A percentile compares a stretch with the other conserved stretches of the same genome.
These are phyloP conservation scores for Oasisia sp. DNA, from an alignment of 2,888 invertebrate species.

Conservation along the genomic window DNA sequence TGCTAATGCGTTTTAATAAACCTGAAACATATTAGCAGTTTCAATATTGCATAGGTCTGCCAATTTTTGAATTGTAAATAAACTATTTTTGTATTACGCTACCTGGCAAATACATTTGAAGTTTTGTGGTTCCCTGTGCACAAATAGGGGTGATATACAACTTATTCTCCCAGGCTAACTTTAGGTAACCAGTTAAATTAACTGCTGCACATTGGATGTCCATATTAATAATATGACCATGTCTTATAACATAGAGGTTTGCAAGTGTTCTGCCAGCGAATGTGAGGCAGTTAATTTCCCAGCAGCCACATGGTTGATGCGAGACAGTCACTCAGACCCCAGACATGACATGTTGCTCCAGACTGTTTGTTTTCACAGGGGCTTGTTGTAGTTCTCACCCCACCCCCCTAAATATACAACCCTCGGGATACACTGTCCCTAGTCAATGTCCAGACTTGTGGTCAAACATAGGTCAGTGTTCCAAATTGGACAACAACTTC, in stretches of 20 bases:
- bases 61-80: too few species aligned
- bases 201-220: too few species aligned
- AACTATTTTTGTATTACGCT: too few species aligned
- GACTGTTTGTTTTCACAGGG: background rate
- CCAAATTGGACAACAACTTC: background rate
- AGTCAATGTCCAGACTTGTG: conserved; percentile 3
- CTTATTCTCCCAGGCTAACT: too few species aligned
- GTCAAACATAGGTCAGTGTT: conserved; percentile 9
- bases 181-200: too few species aligned
- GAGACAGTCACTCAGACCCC: background rate
- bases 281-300: background rate
- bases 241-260: too few species aligned
- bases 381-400: background rate
- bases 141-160: too few species aligned
- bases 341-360: background rate
- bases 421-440: background rate
- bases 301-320: background rate
- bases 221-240: background rate
- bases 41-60: too few species aligned
- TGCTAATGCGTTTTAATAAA: too few species aligned
- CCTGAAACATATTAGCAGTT: too few species aligned
- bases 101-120: too few species aligned
- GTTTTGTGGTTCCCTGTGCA: too few species aligned
- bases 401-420: background rate
- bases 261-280: background rate